phyloP scores from a whole-genome alignment of 2,113 vertebrate genomes.

The Cnemophilus loriae region DNA sequence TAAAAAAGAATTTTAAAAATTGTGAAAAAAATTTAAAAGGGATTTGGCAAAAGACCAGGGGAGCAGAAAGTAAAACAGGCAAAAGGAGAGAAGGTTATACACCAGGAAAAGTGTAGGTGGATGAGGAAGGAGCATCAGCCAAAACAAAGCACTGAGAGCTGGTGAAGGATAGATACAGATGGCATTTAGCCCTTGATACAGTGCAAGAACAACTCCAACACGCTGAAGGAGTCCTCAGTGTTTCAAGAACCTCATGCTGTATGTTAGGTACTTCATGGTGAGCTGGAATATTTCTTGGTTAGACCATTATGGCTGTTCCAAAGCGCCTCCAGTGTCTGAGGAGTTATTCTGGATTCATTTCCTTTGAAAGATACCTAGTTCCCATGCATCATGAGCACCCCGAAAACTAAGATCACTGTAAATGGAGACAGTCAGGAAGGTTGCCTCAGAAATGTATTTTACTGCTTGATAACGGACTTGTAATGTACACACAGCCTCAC shows the following conservation, averaged over 20 bases:
- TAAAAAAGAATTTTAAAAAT: background rate
- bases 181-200: background rate
- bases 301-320: background rate
- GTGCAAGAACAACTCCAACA: background rate
- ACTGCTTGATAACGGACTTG: background rate
- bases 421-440: background rate
- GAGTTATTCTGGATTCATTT: background rate
- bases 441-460: background rate
- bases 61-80: background rate
- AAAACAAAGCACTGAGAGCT: background rate
- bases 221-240: background rate
- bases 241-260: background rate
- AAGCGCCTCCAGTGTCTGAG: background rate
- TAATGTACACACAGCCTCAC: background rate
- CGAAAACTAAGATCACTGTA: background rate
- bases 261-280: too few species aligned
- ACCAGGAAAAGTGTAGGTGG: background rate
- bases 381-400: accelerated
- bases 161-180: background rate
- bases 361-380: background rate
- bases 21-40: background rate
- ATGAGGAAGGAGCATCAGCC: background rate
- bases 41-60: background rate
- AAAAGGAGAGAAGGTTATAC: background rate
- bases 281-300: background rate